phyloP scores from a whole-genome alignment of 2,113 vertebrate genomes.

The Sinocyclocheilus grahami region DNA sequence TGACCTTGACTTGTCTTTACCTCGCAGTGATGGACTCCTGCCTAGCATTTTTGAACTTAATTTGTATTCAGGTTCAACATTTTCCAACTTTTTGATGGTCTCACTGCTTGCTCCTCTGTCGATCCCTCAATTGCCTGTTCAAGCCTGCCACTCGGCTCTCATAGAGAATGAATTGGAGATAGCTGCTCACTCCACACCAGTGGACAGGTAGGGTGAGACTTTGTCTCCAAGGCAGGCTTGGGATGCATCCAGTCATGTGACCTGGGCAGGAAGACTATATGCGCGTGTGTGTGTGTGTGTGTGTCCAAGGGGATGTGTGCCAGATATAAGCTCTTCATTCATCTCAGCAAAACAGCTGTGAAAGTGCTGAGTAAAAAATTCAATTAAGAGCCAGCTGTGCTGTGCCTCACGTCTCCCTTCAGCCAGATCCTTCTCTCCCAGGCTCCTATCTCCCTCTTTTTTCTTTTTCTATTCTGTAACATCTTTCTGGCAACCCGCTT shows the following conservation, averaged over 20 bases:
- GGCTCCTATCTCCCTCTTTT: conserved; percentile 42
- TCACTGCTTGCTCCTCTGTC: not conserved
- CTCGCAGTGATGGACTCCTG: not conserved
- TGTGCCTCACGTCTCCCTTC: conserved; percentile 68
- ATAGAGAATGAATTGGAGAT: not conserved
- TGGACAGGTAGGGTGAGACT: conserved; percentile 12
- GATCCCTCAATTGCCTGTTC: not conserved
- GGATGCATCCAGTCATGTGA: not conserved
- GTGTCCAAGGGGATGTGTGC: conserved; percentile 54
- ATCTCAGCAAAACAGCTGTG: conserved; percentile 72
- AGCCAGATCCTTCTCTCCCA: conserved; percentile 57
- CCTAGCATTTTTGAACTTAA: not conserved
- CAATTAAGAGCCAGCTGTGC: conserved; percentile 82
- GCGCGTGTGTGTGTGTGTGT: conserved; percentile 22
- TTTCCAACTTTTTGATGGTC: not conserved
- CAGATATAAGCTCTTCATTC: conserved; percentile 62
- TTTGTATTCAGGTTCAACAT: not conserved
- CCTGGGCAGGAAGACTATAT: not conserved
- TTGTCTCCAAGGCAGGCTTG: conserved; percentile 7
- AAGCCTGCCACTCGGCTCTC: not conserved
- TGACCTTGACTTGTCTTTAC: not conserved
- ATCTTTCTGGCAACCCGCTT: conserved; percentile 71
- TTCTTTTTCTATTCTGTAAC: conserved; percentile 36
- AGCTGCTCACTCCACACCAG: not conserved
- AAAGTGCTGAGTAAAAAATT: conserved; percentile 76